phyloP scores from a whole-genome alignment of 2,888 invertebrate species.

The Drosophila affinis region DNA sequence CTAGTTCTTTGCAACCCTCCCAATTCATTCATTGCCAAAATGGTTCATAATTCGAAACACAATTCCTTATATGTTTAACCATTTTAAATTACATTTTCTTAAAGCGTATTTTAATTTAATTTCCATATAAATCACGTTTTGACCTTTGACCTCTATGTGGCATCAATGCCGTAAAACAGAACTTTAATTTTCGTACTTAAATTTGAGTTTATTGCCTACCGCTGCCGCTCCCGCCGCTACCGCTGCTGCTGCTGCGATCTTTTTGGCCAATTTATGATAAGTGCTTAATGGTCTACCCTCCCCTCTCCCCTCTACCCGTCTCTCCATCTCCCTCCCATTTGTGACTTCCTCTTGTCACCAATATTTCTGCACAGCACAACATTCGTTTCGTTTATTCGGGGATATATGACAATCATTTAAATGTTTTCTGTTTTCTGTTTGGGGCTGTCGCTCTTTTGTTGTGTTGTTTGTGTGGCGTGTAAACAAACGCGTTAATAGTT shows the following conservation, averaged over 20 bases:
- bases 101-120: background rate
- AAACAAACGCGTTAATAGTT: conserved; percentile 76
- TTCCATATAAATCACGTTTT: background rate
- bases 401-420: conserved; percentile 65
- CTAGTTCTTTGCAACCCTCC: too few relatives aligned
- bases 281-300: conserved; percentile 17
- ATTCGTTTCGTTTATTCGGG: too few relatives aligned
- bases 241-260: background rate
- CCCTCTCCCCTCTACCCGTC: background rate
- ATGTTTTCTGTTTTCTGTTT: conserved; percentile 14
- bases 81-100: too few relatives aligned
- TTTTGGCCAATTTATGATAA: conserved; percentile 36
- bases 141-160: background rate
- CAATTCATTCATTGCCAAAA: too few relatives aligned
- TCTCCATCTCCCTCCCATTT: conserved; percentile 1
- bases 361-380: conserved; percentile 46
- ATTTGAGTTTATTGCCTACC: conserved; percentile 25
- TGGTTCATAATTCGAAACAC: too few relatives aligned
- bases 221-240: too few relatives aligned
- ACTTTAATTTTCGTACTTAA: conserved; percentile 10
- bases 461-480: conserved; percentile 40
- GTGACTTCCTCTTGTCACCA: conserved; percentile 22
- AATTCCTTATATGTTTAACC: too few relatives aligned
- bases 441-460: conserved; percentile 34
- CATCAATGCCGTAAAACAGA: conserved; percentile 11